Evolutionary conservation across 2,888 invertebrate species (phyloP).

Genomic region (Apamea crenata): DNA sequence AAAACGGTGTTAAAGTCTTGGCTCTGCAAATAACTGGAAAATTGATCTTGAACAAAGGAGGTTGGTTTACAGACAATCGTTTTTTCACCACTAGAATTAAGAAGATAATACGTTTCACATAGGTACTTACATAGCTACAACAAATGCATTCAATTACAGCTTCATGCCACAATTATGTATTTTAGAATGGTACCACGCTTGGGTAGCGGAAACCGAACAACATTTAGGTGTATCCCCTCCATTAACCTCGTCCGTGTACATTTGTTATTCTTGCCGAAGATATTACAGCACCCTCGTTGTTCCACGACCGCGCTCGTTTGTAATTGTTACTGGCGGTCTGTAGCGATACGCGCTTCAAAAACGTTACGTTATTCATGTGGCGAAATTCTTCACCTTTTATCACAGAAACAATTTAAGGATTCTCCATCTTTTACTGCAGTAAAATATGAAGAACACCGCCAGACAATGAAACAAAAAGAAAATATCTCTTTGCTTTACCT

Average conservation of each 20-base stretch:
- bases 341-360: slow-evolving; percentile 34
- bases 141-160: slow-evolving; percentile 2
- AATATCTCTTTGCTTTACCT: background rate
- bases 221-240: slow-evolving; percentile 44
- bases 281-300: slow-evolving; percentile 58
- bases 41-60: slow-evolving; percentile 13
- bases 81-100: background rate
- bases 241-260: slow-evolving; percentile 47
- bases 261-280: slow-evolving; percentile 64
- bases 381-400: background rate
- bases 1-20: slow-evolving; percentile 6
- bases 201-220: slow-evolving; percentile 17
- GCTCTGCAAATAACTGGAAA: slow-evolving; percentile 15
- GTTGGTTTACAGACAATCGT: background rate
- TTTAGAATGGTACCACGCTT: slow-evolving; percentile 20
- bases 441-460: background rate
- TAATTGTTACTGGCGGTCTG: slow-evolving; percentile 45
- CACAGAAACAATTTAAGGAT: background rate
- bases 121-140: background rate
- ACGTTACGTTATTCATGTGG: slow-evolving; percentile 4
- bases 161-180: slow-evolving; percentile 1
- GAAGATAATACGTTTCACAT: background rate
- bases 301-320: slow-evolving; percentile 49
- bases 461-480: background rate
- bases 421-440: background rate